A percentile compares a stretch with the other conserved stretches of the same genome.
Conservation (phyloP, 1,140 invertebrate species). For the Drosophila lini region DNA sequence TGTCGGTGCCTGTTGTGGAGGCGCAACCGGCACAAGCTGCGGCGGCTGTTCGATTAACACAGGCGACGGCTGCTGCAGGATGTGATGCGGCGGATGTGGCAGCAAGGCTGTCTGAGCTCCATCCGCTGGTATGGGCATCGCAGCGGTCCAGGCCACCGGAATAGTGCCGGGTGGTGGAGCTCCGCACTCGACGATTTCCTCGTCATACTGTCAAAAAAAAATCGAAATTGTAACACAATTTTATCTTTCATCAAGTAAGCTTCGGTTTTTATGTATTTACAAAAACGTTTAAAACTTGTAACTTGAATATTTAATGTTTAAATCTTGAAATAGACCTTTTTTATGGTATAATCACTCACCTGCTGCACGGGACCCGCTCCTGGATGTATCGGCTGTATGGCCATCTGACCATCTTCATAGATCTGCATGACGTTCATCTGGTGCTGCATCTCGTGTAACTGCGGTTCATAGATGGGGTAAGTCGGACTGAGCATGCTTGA, state of each 20-base stretch:
- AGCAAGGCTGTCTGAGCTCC: constrained; percentile 44
- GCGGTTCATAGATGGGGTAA: constrained; percentile 77
- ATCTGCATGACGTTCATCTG: constrained; percentile 82
- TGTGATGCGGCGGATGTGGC: constrained; percentile 56
- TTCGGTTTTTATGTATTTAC: not conserved
- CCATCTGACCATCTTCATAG: constrained; percentile 73
- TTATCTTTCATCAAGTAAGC: not conserved
- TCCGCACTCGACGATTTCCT: constrained; percentile 68
- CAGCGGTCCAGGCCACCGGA: constrained; percentile 58
- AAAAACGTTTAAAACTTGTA: not conserved
- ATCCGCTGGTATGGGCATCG: constrained; percentile 23
- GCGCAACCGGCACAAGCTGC: constrained; percentile 13
- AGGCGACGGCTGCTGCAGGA: constrained; percentile 56
- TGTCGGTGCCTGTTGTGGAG: constrained; percentile 7
- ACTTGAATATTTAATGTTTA: too few relatives aligned
- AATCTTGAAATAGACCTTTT: not conserved
- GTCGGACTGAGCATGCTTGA: constrained; percentile 80
- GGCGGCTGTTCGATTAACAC: constrained; percentile 51
- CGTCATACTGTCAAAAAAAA: constrained; percentile 53
- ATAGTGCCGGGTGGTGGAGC: constrained; percentile 55
- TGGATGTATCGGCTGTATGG: constrained; percentile 71
- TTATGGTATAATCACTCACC: constrained; percentile 28
- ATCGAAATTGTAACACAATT: not conserved
- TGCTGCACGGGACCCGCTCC: constrained; percentile 55
- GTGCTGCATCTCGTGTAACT: constrained; percentile 78